Base-by-base conservation (phyloP, 2,113 vertebrate genomes). In the Pungitius pungitius region DNA sequence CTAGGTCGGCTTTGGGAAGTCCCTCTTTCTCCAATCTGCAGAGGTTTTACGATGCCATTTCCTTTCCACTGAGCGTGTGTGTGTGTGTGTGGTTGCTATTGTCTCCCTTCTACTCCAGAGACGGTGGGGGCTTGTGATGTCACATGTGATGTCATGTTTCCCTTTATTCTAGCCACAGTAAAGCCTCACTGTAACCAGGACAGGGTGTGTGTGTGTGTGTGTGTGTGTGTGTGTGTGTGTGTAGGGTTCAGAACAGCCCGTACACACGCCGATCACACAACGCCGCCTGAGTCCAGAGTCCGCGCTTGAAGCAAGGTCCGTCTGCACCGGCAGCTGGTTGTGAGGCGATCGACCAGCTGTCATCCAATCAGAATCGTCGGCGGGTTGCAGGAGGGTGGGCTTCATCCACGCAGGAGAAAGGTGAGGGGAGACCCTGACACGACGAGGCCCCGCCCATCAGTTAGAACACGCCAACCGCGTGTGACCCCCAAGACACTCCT, bases 71-170 rank as follows among this genome's bases (percentile, higher is more conserved):
- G n/a, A n/a, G n/a, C n/a, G 62, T 73, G 61, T 55, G 26, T 30
- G 18, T 27, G 51, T 61, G 66, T 59, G 61, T 56, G 75, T 60
- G 67, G 75, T 47, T 75, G 71, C 81, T 73, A 52, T 80, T 77
- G 76, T 79, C 45, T 45, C 51, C 49, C 13, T 12, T 69, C 57
- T 52, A 42, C 57, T 73, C 70, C 57, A 40, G 72, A 77, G 66
- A 71, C 73, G 82, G 82, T 3, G 68, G 84, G 68, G 82, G 83
- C 51, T 75, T 63, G 54, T 87, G 82, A 88, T 85, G 85, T 91
- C 88, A 84, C 65, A 1, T 69, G 77, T 88, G 85, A 89, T 78
- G 88, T 91, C 84, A 89, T 70, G 69, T 78, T 85, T 83, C 82
- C 69, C 73, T 81, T 83, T 72, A 77, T 75, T 74, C 33, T 58